phyloP scores from a whole-genome alignment of 2,888 invertebrate species.

The Drosophila multiciliata region DNA sequence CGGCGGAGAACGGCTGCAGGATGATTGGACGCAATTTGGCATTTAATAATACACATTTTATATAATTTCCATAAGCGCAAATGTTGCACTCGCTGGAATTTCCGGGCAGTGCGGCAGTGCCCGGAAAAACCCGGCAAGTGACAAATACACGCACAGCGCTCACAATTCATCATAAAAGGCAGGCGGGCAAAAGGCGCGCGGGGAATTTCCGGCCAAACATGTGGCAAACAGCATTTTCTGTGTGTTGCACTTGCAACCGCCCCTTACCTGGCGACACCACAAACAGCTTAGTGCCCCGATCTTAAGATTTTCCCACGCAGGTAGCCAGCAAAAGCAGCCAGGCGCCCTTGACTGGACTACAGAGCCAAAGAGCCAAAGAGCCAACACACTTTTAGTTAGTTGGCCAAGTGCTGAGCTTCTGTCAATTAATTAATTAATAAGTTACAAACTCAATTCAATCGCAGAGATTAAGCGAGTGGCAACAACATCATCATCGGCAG shows the following conservation, averaged over 20 bases:
- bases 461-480: constrained; percentile 52
- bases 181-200: constrained; percentile 27
- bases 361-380: background rate
- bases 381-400: background rate
- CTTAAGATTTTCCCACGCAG: constrained; percentile 68
- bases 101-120: constrained; percentile 43
- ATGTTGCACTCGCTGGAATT: constrained; percentile 57
- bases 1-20: constrained; percentile 46
- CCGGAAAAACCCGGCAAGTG: constrained; percentile 74
- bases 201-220: constrained; percentile 75
- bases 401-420: constrained; percentile 22
- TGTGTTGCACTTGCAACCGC: constrained; percentile 9
- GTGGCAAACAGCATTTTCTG: constrained; percentile 52
- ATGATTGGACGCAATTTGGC: constrained; percentile 59
- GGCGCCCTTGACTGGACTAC: constrained; percentile 25
- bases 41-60: constrained; percentile 59
- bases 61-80: constrained; percentile 58
- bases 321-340: constrained; percentile 32
- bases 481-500: constrained; percentile 57
- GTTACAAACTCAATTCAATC: constrained; percentile 51
- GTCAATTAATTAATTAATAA: constrained; percentile 46
- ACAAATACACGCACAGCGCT: constrained; percentile 20
- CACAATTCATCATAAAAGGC: constrained; percentile 69
- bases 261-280: constrained; percentile 55
- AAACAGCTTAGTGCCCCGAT: constrained; percentile 35